Conservation (phyloP, 2,113 vertebrate species). For the Alaudala cheleensis region DNA sequence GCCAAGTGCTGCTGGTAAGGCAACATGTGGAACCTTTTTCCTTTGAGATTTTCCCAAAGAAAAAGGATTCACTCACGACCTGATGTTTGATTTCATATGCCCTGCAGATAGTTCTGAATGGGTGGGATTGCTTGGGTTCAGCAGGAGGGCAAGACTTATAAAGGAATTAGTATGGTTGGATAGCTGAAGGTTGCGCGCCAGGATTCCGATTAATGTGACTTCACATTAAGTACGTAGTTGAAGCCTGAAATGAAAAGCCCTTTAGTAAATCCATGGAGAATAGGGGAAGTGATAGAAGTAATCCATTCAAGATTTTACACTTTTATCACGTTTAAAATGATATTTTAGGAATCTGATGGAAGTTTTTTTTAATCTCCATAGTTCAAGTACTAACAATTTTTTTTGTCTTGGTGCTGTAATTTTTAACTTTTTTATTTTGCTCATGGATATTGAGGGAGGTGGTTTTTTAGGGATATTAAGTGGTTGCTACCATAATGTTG, state of each 20-base stretch:
- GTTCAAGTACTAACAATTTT: neutral
- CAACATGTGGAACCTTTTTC: neutral
- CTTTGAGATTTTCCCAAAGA: neutral
- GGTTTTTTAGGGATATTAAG: neutral
- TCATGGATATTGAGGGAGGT: neutral
- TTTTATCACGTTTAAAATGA: neutral
- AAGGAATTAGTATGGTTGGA: fast-evolving
- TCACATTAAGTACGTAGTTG: neutral
- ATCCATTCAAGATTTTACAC: neutral
- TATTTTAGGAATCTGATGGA: neutral
- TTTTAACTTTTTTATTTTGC: neutral
- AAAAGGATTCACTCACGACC: neutral
- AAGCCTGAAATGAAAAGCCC: neutral
- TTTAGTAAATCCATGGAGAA: neutral
- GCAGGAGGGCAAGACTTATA: neutral
- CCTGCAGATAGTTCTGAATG: fast-evolving
- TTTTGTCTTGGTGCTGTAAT: neutral
- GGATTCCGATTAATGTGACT: neutral
- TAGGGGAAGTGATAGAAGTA: neutral
- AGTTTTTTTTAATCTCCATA: neutral
- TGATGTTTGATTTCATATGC: neutral
- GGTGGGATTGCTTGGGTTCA: neutral
- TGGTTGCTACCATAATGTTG: neutral
- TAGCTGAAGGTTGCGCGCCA: neutral
- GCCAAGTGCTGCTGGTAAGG: neutral